Conservation (phyloP, 2,113 vertebrate genomes). For the Plecturocebus donacophilus region DNA sequence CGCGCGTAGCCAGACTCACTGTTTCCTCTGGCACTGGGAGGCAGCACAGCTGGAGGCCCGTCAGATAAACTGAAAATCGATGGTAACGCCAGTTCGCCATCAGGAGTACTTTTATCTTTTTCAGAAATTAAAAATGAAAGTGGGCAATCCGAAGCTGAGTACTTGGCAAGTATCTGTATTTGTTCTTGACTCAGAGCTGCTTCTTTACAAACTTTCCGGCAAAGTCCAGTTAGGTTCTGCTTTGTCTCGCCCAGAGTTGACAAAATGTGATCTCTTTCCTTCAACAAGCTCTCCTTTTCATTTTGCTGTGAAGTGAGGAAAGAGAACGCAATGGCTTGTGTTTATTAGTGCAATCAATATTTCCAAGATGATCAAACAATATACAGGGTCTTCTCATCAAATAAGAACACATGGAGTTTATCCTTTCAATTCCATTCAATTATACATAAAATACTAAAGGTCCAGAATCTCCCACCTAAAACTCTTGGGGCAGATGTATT, state of each 20-base stretch:
- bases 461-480: background rate
- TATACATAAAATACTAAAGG: background rate
- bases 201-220: constrained; percentile 91
- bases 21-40: constrained; percentile 50
- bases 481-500: background rate
- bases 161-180: constrained; percentile 91
- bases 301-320: constrained; percentile 85
- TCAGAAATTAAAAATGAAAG: constrained; percentile 89
- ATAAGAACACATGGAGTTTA: background rate
- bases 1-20: background rate
- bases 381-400: background rate
- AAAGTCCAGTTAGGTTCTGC: constrained; percentile 92
- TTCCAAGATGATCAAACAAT: background rate
- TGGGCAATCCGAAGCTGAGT: constrained; percentile 88
- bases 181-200: constrained; percentile 89
- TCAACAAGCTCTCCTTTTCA: constrained; percentile 92
- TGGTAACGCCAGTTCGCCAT: constrained; percentile 59
- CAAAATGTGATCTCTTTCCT: constrained; percentile 92
- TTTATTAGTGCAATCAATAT: background rate
- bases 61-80: constrained; percentile 64
- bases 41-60: constrained; percentile 70
- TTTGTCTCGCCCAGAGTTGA: constrained; percentile 91
- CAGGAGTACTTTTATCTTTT: constrained; percentile 77
- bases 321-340: background rate
- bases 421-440: background rate